phyloP scores from a whole-genome alignment of 2,797 vertebrate genomes.

The Rhynchotus rufescens region DNA sequence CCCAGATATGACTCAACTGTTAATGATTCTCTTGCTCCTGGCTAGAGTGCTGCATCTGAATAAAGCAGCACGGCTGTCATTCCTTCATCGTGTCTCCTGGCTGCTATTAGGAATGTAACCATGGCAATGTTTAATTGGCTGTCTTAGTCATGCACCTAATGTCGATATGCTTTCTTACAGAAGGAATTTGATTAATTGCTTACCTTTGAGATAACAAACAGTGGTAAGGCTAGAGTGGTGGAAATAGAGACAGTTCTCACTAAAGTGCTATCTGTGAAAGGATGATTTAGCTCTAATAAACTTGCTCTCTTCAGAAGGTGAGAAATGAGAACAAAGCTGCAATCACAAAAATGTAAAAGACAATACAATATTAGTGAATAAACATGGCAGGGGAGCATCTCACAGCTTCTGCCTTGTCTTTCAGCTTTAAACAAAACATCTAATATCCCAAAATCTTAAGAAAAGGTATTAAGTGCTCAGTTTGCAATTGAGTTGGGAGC shows the following conservation, averaged over 20 bases:
- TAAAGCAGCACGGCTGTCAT: slow-evolving; percentile 3
- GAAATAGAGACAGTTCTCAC: neutral
- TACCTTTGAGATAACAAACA: neutral
- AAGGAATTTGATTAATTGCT: slow-evolving; percentile 37
- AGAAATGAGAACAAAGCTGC: neutral
- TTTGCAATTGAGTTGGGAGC: neutral
- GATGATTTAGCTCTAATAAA: neutral
- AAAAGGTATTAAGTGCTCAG: neutral
- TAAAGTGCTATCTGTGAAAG: neutral
- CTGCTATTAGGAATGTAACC: slow-evolving; percentile 41
- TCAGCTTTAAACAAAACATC: neutral
- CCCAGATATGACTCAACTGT: slow-evolving; percentile 44
- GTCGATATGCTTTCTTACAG: neutral
- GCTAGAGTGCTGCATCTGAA: slow-evolving; percentile 20
- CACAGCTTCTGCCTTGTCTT: neutral
- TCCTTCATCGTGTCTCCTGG: slow-evolving; percentile 3
- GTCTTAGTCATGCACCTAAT: slow-evolving; percentile 15
- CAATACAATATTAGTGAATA: neutral
- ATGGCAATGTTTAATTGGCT: slow-evolving; percentile 55
- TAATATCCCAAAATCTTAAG: neutral
- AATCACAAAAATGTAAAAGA: neutral
- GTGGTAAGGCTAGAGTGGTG: neutral
- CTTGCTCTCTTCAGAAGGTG: neutral
- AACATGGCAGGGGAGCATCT: neutral
- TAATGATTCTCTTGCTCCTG: slow-evolving; percentile 45